phyloP scores from a whole-genome alignment of 2,888 invertebrate species.

The Celastrina argiolus region DNA sequence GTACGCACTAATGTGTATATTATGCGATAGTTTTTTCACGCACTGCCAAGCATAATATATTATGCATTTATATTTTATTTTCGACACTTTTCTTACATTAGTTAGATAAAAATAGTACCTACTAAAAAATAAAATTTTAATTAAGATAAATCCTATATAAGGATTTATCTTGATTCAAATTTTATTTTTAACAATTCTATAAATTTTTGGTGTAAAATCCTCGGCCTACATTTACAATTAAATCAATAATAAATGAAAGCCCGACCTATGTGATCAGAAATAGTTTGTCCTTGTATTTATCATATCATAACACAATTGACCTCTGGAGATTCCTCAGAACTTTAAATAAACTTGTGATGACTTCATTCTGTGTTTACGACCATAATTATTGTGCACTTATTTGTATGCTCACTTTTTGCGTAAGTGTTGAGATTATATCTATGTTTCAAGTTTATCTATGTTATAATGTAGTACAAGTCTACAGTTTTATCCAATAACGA shows the following conservation, averaged over 20 bases:
- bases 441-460: no score
- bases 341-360: constrained; percentile 16
- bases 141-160: no score
- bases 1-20: neutral
- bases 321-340: constrained; percentile 5
- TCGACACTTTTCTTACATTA: no score
- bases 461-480: no score
- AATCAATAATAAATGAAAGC: no score
- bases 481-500: no score
- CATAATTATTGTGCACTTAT: constrained; percentile 6
- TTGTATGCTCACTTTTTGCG: neutral
- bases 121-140: no score
- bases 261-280: neutral
- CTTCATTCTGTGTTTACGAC: neutral
- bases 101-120: no score
- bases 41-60: constrained; percentile 8
- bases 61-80: neutral
- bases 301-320: constrained; percentile 10
- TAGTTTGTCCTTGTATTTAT: neutral
- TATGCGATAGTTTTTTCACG: neutral
- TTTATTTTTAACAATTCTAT: no score
- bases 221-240: neutral
- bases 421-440: neutral
- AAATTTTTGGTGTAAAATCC: neutral
- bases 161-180: no score